Evolutionary conservation across 1,140 invertebrate species (phyloP).

Genomic region (Drosophila tristis): DNA sequence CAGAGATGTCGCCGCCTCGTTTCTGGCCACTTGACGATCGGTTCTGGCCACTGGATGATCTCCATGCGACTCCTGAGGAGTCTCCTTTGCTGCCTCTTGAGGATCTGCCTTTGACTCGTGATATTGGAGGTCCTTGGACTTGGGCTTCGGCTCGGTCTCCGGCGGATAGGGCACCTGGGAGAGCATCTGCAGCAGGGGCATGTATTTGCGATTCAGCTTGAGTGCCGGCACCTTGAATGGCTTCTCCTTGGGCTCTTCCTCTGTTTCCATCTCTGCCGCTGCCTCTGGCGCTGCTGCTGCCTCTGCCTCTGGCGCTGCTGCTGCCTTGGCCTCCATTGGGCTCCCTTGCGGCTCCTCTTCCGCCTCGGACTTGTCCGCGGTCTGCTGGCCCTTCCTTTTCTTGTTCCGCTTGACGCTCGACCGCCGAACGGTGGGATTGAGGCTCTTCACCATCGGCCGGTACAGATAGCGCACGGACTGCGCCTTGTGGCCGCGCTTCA

Average conservation of each 20-base stretch:
- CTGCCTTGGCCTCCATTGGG: not conserved
- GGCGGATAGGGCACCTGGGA: slow-evolving; percentile 35
- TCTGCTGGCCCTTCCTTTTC: not conserved
- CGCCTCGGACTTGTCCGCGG: not conserved
- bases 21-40: too few relatives aligned
- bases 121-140: not conserved
- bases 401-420: slow-evolving; percentile 11
- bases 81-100: too few relatives aligned
- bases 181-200: slow-evolving; percentile 26
- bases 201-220: slow-evolving; percentile 28
- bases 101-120: too few relatives aligned
- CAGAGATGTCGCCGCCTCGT: too few relatives aligned
- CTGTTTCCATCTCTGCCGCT: not conserved
- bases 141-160: not conserved
- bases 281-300: not conserved
- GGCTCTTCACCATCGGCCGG: slow-evolving; percentile 56
- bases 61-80: too few relatives aligned
- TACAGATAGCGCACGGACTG: slow-evolving; percentile 60
- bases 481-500: slow-evolving; percentile 55
- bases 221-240: slow-evolving; percentile 26
- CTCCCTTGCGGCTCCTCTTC: not conserved
- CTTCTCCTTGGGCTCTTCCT: not conserved
- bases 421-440: slow-evolving; percentile 18
- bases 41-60: too few relatives aligned
- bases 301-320: not conserved